Evolutionary conservation across 2,797 vertebrate species (phyloP), one percentile per base, ranked within the genome.

Genomic region (Todus mexicanus): DNA sequence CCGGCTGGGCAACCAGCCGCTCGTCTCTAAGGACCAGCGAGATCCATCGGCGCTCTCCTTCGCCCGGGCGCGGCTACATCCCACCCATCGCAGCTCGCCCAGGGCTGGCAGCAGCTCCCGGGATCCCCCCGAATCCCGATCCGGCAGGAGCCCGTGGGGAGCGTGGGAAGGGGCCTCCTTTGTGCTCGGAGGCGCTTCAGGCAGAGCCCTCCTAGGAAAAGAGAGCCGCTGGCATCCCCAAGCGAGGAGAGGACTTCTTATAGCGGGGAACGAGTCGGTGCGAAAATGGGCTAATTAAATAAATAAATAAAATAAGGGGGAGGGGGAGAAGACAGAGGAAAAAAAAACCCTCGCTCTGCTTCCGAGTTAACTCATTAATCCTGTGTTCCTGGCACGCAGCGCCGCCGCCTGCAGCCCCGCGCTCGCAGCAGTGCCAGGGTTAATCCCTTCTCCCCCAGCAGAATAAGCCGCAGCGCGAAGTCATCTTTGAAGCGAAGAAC

Each of bases 171-270:
- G 40, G 64, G 87, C 85, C 57, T 95, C 87, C 93, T 97, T 96
- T 96, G 97, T 96, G 96, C 73, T 96, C 79, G 19, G 9, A 5
- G 91, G 81, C 64, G 15, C 50, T 69, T 75, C 84, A 66, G 80
- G 53, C 77, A 43, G 95, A 76, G 84, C 70, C 90, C 27, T 18
- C 57, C 87, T 38, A 47, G 4, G 18, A n/a, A 33, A 63, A 84
- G 76, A 72, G 29, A 76, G 74, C 72, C 78, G 47, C 60, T 27
- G 50, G 50, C 50, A 29, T 51, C 50, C 27, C 50, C 29, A 7
- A 26, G 50, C 50, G 16, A 29, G 27, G 50, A 51, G 50, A 51
- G 53, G 61, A 25, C 27, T 77, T 21, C 72, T 73, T 37, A 10
- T 0, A 50, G 90, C 26, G 25, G 60, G 33, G 68, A 54, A 59